Evolutionary conservation across 2,888 invertebrate species (phyloP).

Genomic region (Allygus modestus): DNA sequence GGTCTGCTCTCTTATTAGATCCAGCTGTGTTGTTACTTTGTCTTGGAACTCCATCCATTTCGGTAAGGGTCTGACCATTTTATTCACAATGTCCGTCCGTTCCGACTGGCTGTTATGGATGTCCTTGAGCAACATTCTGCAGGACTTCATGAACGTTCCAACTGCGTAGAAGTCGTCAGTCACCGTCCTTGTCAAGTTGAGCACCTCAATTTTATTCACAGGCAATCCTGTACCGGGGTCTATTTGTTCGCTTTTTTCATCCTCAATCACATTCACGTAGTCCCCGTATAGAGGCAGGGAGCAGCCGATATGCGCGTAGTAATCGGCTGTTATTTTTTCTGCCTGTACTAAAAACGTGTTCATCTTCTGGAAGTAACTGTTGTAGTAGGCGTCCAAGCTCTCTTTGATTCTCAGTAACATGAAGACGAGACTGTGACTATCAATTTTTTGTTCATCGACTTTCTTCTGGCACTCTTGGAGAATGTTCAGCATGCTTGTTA

Average conservation of each 20-base stretch:
- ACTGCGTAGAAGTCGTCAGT: not conserved
- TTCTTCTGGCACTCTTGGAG: constrained; percentile 1
- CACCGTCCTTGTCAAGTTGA: not conserved
- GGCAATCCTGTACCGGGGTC: not conserved
- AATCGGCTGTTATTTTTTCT: not conserved
- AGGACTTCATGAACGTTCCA: not conserved
- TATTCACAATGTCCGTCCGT: not conserved
- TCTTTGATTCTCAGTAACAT: constrained; percentile 8
- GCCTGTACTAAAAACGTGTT: not conserved
- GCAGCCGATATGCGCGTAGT: not conserved
- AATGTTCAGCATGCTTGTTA: not conserved
- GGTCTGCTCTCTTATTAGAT: constrained; percentile 4
- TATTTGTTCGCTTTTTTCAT: not conserved
- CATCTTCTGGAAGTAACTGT: not conserved
- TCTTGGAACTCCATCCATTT: constrained; percentile 16
- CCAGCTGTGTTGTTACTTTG: not conserved
- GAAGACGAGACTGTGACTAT: constrained; percentile 6
- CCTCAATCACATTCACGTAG: not conserved
- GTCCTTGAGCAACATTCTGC: not conserved
- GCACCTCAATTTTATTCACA: not conserved
- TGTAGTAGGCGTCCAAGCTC: not conserved
- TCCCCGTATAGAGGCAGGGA: not conserved
- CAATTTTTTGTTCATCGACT: constrained; percentile 13
- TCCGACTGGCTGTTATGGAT: not conserved
- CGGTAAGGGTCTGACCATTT: not conserved